These are phyloP conservation scores for Tetragonisca angustula DNA, from an alignment of 2,888 invertebrate species.

Conservation along the genomic window DNA sequence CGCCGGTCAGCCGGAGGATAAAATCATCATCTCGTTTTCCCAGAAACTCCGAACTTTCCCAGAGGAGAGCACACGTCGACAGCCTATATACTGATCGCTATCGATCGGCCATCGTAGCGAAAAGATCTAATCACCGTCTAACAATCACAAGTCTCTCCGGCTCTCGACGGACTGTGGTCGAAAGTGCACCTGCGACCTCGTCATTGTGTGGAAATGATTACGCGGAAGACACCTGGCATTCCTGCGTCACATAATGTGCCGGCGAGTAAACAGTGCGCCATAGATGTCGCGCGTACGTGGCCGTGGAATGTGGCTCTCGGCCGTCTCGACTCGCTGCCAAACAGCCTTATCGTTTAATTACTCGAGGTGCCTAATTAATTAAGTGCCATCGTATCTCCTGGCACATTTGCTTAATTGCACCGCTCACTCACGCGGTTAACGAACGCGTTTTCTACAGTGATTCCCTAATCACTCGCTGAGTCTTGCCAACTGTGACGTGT, in stretches of 20 bases:
- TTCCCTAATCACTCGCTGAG: conserved; percentile 39
- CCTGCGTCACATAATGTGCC: conserved; percentile 48
- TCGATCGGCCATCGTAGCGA: conserved; percentile 43
- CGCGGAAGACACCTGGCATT: conserved; percentile 67
- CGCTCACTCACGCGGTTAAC: conserved; percentile 50
- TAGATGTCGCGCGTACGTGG: conserved; percentile 36
- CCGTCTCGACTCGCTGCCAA: conserved; percentile 48
- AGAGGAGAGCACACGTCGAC: conserved; percentile 32
- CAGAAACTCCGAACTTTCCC: conserved; percentile 56
- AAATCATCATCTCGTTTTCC: conserved; percentile 49
- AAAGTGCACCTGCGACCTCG: conserved; percentile 56
- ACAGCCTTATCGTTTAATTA: conserved; percentile 75
- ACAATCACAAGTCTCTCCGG: conserved; percentile 34
- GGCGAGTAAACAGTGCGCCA: conserved; percentile 23
- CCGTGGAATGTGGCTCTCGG: conserved; percentile 57
- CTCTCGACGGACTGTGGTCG: conserved; percentile 23
- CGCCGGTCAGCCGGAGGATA: conserved; percentile 10
- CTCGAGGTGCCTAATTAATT: conserved; percentile 77
- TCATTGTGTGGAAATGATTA: conserved; percentile 76
- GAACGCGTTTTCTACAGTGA: conserved; percentile 55
- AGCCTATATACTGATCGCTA: conserved; percentile 43
- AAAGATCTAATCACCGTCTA: conserved; percentile 52
- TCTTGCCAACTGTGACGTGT: conserved; percentile 1
- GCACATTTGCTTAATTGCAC: conserved; percentile 78
- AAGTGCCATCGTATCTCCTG: conserved; percentile 69